These are phyloP conservation scores for Neodon shergylaensis DNA, from an alignment of 2,113 vertebrate species.

Conservation along the genomic window DNA sequence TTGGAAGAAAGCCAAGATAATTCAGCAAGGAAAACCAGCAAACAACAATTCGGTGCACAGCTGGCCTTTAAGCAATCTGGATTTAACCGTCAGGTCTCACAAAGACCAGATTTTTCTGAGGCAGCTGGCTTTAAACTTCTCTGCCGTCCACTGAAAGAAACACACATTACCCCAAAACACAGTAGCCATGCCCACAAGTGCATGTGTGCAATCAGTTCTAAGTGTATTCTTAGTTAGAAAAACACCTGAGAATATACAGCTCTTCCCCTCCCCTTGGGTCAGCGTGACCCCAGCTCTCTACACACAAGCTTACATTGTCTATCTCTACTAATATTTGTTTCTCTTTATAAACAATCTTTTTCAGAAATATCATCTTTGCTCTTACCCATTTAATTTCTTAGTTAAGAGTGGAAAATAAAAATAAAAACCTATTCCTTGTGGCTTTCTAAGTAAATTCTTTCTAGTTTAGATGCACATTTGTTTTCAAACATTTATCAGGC, in stretches of 20 bases:
- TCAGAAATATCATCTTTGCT: slow-evolving; percentile 48
- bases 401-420: background rate
- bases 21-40: background rate
- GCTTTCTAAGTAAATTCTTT: slow-evolving; percentile 5
- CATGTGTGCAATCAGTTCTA: background rate
- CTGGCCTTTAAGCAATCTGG: background rate
- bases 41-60: background rate
- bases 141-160: background rate
- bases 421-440: background rate
- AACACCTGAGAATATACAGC: background rate
- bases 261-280: slow-evolving; percentile 52
- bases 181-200: background rate
- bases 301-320: background rate
- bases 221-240: background rate
- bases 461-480: slow-evolving; percentile 11
- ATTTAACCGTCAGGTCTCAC: background rate
- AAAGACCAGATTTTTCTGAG: background rate
- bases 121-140: slow-evolving; percentile 13
- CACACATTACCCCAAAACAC: background rate
- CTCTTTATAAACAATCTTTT: slow-evolving; percentile 16
- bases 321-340: slow-evolving; percentile 43
- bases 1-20: slow-evolving; percentile 44
- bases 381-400: slow-evolving; percentile 34
- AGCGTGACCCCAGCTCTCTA: slow-evolving; percentile 61
- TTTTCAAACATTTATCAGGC: slow-evolving; percentile 4